Evolutionary conservation across 2,113 vertebrate species (phyloP).

Genomic region (Lipophrys pholis): DNA sequence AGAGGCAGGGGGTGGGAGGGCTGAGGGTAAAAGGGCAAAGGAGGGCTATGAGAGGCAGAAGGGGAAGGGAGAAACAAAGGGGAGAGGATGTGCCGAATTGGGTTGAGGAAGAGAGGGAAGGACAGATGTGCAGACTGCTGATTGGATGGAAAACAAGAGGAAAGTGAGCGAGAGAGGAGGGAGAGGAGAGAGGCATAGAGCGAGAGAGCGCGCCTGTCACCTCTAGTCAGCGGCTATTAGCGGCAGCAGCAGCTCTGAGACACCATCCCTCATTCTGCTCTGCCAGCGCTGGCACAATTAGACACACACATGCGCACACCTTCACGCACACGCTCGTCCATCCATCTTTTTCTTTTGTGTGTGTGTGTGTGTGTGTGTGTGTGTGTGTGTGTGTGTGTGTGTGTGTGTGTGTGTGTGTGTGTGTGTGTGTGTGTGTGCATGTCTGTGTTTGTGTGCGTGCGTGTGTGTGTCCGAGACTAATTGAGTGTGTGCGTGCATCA

Average conservation of each 20-base stretch:
- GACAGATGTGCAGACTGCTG: slow-evolving; percentile 77
- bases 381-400: slow-evolving; percentile 23
- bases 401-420: slow-evolving; percentile 52
- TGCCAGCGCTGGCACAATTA: slow-evolving; percentile 76
- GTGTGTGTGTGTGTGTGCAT: slow-evolving; percentile 20
- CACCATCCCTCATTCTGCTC: slow-evolving; percentile 79
- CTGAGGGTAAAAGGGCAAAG: slow-evolving; percentile 69
- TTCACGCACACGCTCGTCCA: slow-evolving; percentile 44
- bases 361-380: slow-evolving; percentile 13
- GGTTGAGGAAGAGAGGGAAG: slow-evolving; percentile 63
- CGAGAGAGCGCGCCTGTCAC: slow-evolving; percentile 71
- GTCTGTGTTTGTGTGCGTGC: slow-evolving; percentile 21
- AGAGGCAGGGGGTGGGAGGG: slow-evolving; percentile 2
- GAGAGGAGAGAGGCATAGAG: slow-evolving; percentile 9
- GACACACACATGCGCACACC: slow-evolving; percentile 66
- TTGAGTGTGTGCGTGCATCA: slow-evolving; percentile 64
- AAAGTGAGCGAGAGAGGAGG: slow-evolving; percentile 22
- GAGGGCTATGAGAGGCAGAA: slow-evolving; percentile 52
- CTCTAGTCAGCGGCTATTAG: slow-evolving; percentile 80
- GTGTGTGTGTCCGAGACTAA: slow-evolving; percentile 61
- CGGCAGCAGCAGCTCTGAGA: slow-evolving; percentile 76
- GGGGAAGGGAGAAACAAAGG: slow-evolving; percentile 50
- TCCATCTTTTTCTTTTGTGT: slow-evolving; percentile 58
- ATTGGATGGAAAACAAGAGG: slow-evolving; percentile 72
- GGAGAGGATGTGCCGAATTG: slow-evolving; percentile 55